Evolutionary conservation across 1,140 invertebrate genomes (phyloP), one percentile per base, ranked within the genome.

Genomic region (Brachionus calyciflorus): DNA sequence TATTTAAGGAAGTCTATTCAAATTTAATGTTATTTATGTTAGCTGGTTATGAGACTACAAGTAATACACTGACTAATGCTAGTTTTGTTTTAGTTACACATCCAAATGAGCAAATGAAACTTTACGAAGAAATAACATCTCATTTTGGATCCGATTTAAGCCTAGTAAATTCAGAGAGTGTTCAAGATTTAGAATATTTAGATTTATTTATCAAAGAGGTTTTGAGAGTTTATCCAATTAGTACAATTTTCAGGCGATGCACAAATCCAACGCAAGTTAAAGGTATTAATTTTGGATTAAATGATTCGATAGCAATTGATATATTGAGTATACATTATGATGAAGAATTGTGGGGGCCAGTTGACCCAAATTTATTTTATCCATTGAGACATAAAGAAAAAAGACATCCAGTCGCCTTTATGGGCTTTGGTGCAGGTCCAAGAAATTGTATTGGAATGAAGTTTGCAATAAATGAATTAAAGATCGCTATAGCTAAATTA

Each of bases 11-110:
- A 77, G 78, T 84, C 0, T 79, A 80, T n/a, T 78, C 80, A 9
- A 81, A 82, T 41, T 79, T 80, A n/a, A 73, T 83, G 6, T 65
- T 84, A 9, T 83, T 84, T 63, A 77, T 84, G 7, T 60, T 84
- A 63, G 83, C 82, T 17, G 83, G 83, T 0, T 84, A 82, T 68
- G 83, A 84, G 77, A 88, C 87, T 3, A 87, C 86, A 1, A 83
- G 86, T 41, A 86, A 82, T 2, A 81, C 84, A 0, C 68, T 88
- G 5, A 81, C 82, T 5, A 87, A 84, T 78, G 80, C 84, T 6
- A 81, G 84, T 55, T 86, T 86, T 78, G 81, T 86, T 77, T 81
- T 88, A 75, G 83, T 86, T 6, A 80, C 79, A 10, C 83, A 88
- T 80, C 85, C 80, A 17, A 81, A 87, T 10, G 81, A 86, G 30